Base-by-base conservation (phyloP, 1,140 invertebrate genomes). In the Mercenaria mercenaria region DNA sequence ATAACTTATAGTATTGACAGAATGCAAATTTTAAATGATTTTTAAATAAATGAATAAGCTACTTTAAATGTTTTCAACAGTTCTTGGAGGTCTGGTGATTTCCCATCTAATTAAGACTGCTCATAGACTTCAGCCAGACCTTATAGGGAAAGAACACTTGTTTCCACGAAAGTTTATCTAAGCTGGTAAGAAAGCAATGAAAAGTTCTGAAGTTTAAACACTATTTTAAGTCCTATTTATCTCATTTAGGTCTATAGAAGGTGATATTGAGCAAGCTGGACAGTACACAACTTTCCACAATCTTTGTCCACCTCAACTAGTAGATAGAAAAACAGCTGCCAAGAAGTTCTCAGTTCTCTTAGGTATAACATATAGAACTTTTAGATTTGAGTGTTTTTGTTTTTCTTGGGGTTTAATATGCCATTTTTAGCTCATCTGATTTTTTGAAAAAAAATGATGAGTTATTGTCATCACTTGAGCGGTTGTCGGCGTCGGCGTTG, bases 211-310 rank as follows among this genome's bases (percentile, higher is more conserved):
- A n/a, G n/a, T n/a, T n/a, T n/a, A n/a, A n/a, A n/a, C n/a, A n/a
- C n/a, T n/a, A n/a, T n/a, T n/a, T n/a, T n/a, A n/a, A n/a, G n/a
- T n/a, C n/a, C n/a, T n/a, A n/a, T n/a, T n/a, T n/a, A n/a, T n/a
- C n/a, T n/a, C n/a, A n/a, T n/a, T n/a, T 34, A 72, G 67, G 32
- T 72, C 67, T 39, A 56, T 79, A 37, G 23, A 26, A 32, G 47
- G 47, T 79, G 76, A 79, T 23, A 52, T 77, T 47, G 43, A 47
- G 26, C 47, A 26, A 13, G n/a, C 18, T 13, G 47, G 23, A 10
- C 43, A 50, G 18, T 56, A 37, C 26, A 79, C 76, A 56, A 79
- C 76, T 23, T 79, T 79, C 47, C 34, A 15, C 32, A 79, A 56
- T 29, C 29, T 79, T 1, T 79, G 76, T 79, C 76, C 76, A 20